A percentile compares a stretch with the other conserved stretches of the same genome.
Evolutionary conservation across 1,140 invertebrate genomes (phyloP).

Genomic region (Ladona fulva): DNA sequence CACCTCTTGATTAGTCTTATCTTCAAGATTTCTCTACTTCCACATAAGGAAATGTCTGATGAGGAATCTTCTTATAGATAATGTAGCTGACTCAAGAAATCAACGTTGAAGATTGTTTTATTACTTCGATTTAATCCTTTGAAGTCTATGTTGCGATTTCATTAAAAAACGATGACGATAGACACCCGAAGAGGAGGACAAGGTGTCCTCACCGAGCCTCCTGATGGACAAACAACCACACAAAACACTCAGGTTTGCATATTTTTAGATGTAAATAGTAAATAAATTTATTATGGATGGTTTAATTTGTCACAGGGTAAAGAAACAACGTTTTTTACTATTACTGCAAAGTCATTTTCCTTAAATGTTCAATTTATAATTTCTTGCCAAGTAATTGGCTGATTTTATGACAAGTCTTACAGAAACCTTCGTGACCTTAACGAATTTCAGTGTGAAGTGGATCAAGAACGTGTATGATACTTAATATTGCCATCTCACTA

Average conservation of each 20-base stretch:
- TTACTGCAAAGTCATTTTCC: too few relatives aligned
- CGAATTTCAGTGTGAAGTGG: too few relatives aligned
- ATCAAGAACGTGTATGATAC: too few relatives aligned
- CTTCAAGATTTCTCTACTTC: background rate
- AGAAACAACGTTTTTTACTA: too few relatives aligned
- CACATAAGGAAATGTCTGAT: background rate
- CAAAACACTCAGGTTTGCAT: conserved; percentile 31
- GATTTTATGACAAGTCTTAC: too few relatives aligned
- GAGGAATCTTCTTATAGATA: background rate
- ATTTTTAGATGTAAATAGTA: background rate
- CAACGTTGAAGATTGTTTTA: background rate
- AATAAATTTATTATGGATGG: background rate
- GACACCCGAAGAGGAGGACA: conserved; percentile 45
- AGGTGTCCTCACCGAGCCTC: conserved; percentile 46
- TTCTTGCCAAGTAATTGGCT: too few relatives aligned
- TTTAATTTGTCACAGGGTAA: too few relatives aligned
- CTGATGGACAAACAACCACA: conserved; percentile 45
- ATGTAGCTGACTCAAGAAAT: background rate
- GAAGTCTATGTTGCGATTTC: conserved; percentile 19
- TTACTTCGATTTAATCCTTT: background rate
- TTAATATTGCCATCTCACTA: too few relatives aligned
- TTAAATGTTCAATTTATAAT: too few relatives aligned
- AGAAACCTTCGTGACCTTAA: too few relatives aligned
- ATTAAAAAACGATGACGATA: conserved; percentile 43
- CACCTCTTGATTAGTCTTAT: background rate